phyloP scores from a whole-genome alignment of 2,888 invertebrate genomes.

The Blera fallax region DNA sequence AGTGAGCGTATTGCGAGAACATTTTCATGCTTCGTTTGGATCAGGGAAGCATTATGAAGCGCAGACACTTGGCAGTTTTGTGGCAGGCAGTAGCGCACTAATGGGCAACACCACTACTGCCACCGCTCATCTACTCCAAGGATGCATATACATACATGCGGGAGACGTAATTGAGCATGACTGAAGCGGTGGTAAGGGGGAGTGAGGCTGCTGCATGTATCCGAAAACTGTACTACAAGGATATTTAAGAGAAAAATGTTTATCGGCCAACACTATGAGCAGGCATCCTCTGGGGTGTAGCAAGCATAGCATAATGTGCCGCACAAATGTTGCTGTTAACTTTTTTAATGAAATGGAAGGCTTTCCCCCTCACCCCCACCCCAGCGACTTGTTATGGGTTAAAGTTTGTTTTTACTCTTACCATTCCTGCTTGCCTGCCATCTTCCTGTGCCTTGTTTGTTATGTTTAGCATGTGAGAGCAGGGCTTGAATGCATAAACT shows the following conservation, averaged over 20 bases:
- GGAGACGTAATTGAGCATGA: slow-evolving; percentile 63
- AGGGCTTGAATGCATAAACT: slow-evolving; percentile 59
- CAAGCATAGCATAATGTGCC: slow-evolving; percentile 57
- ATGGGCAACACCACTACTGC: slow-evolving; percentile 27
- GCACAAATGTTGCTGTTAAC: slow-evolving; percentile 69
- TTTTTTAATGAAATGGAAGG: slow-evolving; percentile 67
- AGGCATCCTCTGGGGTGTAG: slow-evolving; percentile 21
- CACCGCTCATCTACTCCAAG: slow-evolving; percentile 22
- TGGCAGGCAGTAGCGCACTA: slow-evolving; percentile 61
- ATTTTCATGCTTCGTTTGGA: slow-evolving; percentile 63
- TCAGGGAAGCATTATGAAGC: slow-evolving; percentile 58
- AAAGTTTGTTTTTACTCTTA: slow-evolving; percentile 34
- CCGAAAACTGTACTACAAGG: slow-evolving; percentile 59
- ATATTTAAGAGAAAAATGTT: slow-evolving; percentile 58
- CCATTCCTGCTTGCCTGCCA: background rate
- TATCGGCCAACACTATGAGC: slow-evolving; percentile 56
- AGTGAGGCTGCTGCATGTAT: slow-evolving; percentile 31
- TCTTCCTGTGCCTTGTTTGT: slow-evolving; percentile 40
- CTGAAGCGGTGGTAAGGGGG: background rate
- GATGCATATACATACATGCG: slow-evolving; percentile 12
- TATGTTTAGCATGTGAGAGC: slow-evolving; percentile 36
- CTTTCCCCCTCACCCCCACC: background rate
- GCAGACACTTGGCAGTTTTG: slow-evolving; percentile 63
- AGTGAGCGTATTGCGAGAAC: slow-evolving; percentile 65
- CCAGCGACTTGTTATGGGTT: slow-evolving; percentile 38